Base-by-base conservation (phyloP, 2,113 vertebrate species). In the Eulemur macaco region DNA sequence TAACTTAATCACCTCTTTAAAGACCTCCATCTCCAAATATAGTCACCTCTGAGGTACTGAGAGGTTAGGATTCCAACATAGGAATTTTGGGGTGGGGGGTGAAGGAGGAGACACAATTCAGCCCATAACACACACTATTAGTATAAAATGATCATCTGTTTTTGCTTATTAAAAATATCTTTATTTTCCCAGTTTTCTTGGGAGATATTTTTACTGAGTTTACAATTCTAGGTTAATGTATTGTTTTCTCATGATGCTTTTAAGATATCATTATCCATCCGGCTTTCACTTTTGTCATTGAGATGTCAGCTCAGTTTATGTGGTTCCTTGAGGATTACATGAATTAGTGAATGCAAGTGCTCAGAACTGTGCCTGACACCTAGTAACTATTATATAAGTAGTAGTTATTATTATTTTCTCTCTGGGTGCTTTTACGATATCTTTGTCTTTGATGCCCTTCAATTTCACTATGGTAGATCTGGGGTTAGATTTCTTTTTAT, bases 241-340 rank as follows among this genome's bases (percentile, higher is more conserved):
- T 66, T 87, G 29, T 86, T 52, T 91, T 74, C 34, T 47, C 50
- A 58, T 21, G 4, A 1, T 52, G 21, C 23, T 25, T 74, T 42
- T 52, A 68, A 86, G 21, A 11, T 34, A 20, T 11, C 12, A 21
- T 50, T 94, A 83, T 39, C 37, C 12, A 25, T 6, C 39, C 13
- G 27, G 76, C 39, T 66, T 76, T 54, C 34, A 11, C 66, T 60
- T 66, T 45, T 34, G 58, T 52, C 9, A 1, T 6, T 8, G 27
- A 69, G 50, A 11, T 1, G 21, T 20, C 29, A 6, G 45, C 56
- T 82, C 50, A 0, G 0, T 25, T 58, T 6, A 1, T 1, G 27
- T 3, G 52, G 23, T 17, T 94, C 76, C 42, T 63, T 9, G 29
- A 29, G 8, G 64, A 45, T 56, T 21, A 18, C 21, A 2, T 6